These are phyloP conservation scores for Acrobasis repandana DNA, from an alignment of 2,888 invertebrate genomes.

Conservation along the genomic window DNA sequence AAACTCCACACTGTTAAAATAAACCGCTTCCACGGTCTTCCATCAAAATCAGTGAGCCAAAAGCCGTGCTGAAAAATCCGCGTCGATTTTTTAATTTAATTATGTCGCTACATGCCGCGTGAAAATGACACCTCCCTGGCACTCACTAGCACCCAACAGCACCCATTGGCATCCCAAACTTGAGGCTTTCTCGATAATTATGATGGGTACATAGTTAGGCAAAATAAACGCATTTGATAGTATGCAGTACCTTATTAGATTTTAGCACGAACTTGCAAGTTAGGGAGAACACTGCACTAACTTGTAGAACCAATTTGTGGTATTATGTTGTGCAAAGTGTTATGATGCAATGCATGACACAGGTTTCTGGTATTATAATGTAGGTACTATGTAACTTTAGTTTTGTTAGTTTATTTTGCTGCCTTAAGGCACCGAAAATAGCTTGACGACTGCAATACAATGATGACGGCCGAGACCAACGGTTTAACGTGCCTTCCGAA, in stretches of 20 bases:
- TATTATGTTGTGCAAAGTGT: background rate
- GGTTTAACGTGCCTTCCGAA: too few species aligned
- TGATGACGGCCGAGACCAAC: too few species aligned
- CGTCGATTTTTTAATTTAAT: conserved; percentile 72
- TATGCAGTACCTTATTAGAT: conserved; percentile 10
- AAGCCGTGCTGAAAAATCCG: conserved; percentile 54
- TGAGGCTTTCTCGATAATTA: background rate
- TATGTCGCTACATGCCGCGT: conserved; percentile 64
- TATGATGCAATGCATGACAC: background rate
- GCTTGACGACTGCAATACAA: too few species aligned
- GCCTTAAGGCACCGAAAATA: too few species aligned
- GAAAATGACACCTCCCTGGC: conserved; percentile 71
- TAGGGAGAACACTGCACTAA: conserved; percentile 6
- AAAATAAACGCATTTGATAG: conserved; percentile 14
- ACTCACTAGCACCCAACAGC: too few species aligned
- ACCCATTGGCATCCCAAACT: background rate
- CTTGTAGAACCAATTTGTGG: conserved; percentile 14
- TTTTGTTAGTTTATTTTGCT: too few species aligned
- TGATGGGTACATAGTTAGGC: conserved; percentile 2
- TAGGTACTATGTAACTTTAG: too few species aligned
- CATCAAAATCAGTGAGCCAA: conserved; percentile 53
- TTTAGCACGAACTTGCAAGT: conserved; percentile 14
- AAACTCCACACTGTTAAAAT: background rate
- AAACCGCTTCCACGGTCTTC: conserved; percentile 29
- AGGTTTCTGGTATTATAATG: background rate